Evolutionary conservation across 1,140 invertebrate genomes (phyloP).

Genomic region (Drosophila repletoides): DNA sequence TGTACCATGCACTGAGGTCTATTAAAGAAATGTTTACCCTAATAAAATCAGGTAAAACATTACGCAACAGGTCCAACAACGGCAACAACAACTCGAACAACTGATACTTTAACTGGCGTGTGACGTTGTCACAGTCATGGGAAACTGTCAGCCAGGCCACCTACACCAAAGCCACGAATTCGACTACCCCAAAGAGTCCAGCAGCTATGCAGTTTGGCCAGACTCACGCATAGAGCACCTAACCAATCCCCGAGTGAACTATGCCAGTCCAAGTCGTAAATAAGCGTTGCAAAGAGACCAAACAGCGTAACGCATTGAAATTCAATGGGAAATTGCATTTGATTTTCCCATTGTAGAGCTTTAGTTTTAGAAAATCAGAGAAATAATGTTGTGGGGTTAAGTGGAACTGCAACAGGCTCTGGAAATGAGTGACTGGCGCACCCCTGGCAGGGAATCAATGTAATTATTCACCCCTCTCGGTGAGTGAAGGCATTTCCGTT

Average conservation of each 20-base stretch:
- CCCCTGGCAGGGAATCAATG: slow-evolving; percentile 41
- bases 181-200: slow-evolving; percentile 6
- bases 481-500: slow-evolving; percentile 70
- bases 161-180: slow-evolving; percentile 14
- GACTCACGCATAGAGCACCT: slow-evolving; percentile 58
- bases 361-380: slow-evolving; percentile 3
- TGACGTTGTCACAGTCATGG: slow-evolving; percentile 56
- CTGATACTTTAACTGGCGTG: slow-evolving; percentile 26
- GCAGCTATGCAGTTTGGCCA: too few relatives aligned
- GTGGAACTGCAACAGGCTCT: not conserved
- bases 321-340: slow-evolving; percentile 58
- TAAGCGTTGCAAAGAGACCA: slow-evolving; percentile 15
- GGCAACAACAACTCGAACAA: slow-evolving; percentile 11
- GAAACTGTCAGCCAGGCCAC: slow-evolving; percentile 48
- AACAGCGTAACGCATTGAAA: slow-evolving; percentile 69
- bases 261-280: slow-evolving; percentile 22
- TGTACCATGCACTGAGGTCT: slow-evolving; percentile 20
- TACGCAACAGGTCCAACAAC: slow-evolving; percentile 53
- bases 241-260: too few relatives aligned
- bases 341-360: slow-evolving; percentile 11
- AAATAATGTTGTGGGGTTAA: slow-evolving; percentile 6
- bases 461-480: slow-evolving; percentile 72
- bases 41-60: slow-evolving; percentile 70
- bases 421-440: slow-evolving; percentile 9
- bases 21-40: slow-evolving; percentile 49